These are phyloP conservation scores for Bursaphelenchus mucronatus DNA, from an alignment of 1,140 invertebrate species.

Conservation along the genomic window DNA sequence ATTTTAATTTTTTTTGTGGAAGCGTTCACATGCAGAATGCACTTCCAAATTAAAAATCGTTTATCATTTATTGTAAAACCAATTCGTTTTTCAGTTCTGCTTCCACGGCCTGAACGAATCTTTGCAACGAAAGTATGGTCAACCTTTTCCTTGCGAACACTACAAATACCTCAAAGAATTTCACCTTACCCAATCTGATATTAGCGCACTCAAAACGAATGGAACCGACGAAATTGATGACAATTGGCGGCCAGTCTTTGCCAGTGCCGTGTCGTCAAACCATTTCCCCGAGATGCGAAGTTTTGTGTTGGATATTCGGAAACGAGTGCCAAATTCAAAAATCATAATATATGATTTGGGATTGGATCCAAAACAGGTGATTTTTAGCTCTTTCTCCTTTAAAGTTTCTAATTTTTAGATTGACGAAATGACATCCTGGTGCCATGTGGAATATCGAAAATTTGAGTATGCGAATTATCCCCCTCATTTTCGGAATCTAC, in stretches of 20 bases:
- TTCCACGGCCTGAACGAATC: no score
- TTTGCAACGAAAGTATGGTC: no score
- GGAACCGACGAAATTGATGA: background rate
- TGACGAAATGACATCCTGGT: conserved; percentile 22
- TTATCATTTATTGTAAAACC: no score
- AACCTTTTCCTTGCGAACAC: no score
- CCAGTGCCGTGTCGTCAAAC: conserved; percentile 10
- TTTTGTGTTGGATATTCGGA: conserved; percentile 5
- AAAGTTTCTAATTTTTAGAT: conserved; percentile 7
- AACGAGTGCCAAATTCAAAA: background rate
- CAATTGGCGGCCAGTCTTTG: conserved; percentile 16
- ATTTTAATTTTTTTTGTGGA: no score
- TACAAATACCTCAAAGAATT: no score
- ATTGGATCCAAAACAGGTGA: background rate
- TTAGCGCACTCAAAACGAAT: background rate
- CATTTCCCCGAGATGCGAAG: conserved; percentile 17
- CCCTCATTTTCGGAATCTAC: conserved; percentile 19
- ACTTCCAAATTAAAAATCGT: no score
- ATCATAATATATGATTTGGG: conserved; percentile 17
- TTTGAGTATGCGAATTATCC: conserved; percentile 32
- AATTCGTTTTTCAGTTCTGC: no score
- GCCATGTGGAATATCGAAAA: conserved; percentile 29
- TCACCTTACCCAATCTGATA: background rate
- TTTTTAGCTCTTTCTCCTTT: background rate
- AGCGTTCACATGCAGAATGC: no score